Evolutionary conservation across 2,888 invertebrate genomes (phyloP).

Genomic region (Notodonta ziczac): DNA sequence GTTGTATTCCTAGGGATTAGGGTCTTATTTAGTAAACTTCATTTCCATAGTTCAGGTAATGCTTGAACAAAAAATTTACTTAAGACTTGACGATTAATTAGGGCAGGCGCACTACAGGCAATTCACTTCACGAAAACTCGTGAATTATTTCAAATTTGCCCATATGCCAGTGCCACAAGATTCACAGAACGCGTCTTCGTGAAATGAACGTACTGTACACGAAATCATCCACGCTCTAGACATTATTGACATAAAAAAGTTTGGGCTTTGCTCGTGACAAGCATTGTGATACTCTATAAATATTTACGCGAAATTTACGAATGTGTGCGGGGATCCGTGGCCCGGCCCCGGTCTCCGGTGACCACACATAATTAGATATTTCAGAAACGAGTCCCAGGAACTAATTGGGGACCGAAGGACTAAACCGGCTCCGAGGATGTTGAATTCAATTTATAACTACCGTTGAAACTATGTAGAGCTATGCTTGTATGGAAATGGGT

Average conservation of each 20-base stretch:
- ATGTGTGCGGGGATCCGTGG: slow-evolving; percentile 9
- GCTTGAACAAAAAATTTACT: too few relatives aligned
- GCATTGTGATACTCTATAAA: slow-evolving; percentile 26
- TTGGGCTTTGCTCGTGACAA: slow-evolving; percentile 13
- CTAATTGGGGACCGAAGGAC: slow-evolving; percentile 16
- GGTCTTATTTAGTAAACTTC: too few relatives aligned
- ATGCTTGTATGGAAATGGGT: too few relatives aligned
- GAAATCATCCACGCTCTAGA: background rate
- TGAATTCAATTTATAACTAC: too few relatives aligned
- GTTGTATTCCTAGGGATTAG: too few relatives aligned
- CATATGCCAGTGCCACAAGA: too few relatives aligned
- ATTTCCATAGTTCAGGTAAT: too few relatives aligned
- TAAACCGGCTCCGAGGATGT: too few relatives aligned
- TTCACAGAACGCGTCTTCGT: slow-evolving; percentile 2
- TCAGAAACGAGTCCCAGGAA: slow-evolving; percentile 17
- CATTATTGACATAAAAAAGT: slow-evolving; percentile 35
- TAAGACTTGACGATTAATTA: background rate
- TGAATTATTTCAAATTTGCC: too few relatives aligned
- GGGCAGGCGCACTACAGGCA: background rate
- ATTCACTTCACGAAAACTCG: too few relatives aligned
- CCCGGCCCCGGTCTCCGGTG: slow-evolving; percentile 12
- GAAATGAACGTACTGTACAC: too few relatives aligned
- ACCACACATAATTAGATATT: slow-evolving; percentile 32
- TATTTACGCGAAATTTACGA: slow-evolving; percentile 27
- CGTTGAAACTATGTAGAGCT: too few relatives aligned